phyloP scores from a whole-genome alignment of 2,888 invertebrate species.

The Dasysyrphus albostriatus region DNA sequence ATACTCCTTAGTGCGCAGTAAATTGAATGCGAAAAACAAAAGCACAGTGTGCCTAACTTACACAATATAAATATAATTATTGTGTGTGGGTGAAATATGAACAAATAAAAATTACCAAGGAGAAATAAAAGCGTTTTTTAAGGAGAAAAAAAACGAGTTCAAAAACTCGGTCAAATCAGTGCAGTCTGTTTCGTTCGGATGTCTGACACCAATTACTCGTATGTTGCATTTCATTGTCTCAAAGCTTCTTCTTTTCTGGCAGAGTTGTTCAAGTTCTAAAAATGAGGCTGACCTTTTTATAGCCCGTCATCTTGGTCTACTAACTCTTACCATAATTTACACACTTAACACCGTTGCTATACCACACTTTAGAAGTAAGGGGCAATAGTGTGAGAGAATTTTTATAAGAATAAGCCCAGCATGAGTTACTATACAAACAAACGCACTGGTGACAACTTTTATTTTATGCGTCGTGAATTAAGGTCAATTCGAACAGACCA shows the following conservation, averaged over 20 bases:
- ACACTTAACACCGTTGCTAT: slow-evolving; percentile 33
- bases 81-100: slow-evolving; percentile 44
- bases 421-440: slow-evolving; percentile 15
- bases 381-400: slow-evolving; percentile 22
- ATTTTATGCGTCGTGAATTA: slow-evolving; percentile 32
- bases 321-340: slow-evolving; percentile 29
- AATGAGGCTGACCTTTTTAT: slow-evolving; percentile 5
- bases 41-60: background rate
- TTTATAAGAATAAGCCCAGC: slow-evolving; percentile 28
- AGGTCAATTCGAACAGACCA: slow-evolving; percentile 37
- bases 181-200: slow-evolving; percentile 2
- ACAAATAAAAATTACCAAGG: background rate
- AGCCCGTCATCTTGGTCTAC: background rate
- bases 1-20: slow-evolving; percentile 30
- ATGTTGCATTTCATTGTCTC: slow-evolving; percentile 35
- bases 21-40: slow-evolving; percentile 18
- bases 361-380: slow-evolving; percentile 11
- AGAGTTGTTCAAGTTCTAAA: background rate
- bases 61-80: background rate
- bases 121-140: background rate
- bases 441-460: slow-evolving; percentile 16
- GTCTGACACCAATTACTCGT: slow-evolving; percentile 54
- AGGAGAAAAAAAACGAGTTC: background rate
- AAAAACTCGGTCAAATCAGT: slow-evolving; percentile 66
- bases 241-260: background rate